A percentile compares a stretch with the other conserved stretches of the same genome.
Evolutionary conservation across 2,888 invertebrate species (phyloP).

Genomic region (Polydrusus tereticollis): DNA sequence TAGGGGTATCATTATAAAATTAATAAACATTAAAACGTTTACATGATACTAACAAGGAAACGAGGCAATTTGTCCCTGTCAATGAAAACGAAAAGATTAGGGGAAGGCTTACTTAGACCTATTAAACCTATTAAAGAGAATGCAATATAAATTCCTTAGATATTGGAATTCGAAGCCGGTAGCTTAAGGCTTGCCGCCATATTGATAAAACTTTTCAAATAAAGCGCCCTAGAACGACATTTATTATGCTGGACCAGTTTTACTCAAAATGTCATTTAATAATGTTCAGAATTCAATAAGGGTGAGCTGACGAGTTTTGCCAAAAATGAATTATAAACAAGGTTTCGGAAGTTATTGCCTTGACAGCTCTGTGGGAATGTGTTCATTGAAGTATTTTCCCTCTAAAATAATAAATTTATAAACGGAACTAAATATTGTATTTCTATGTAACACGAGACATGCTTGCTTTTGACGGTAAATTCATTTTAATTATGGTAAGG

Average conservation of each 20-base stretch:
- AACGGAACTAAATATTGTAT: too few species aligned
- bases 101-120: slow-evolving; percentile 10
- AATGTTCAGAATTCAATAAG: slow-evolving; percentile 27
- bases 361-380: not conserved
- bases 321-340: slow-evolving; percentile 22
- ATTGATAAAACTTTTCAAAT: slow-evolving; percentile 62
- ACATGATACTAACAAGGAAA: not conserved
- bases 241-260: slow-evolving; percentile 32
- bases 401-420: too few species aligned
- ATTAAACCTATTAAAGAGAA: slow-evolving; percentile 56
- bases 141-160: slow-evolving; percentile 63
- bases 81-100: slow-evolving; percentile 3
- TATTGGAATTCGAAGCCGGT: slow-evolving; percentile 58
- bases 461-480: too few species aligned
- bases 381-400: not conserved
- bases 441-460: too few species aligned
- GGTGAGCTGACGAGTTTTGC: slow-evolving; percentile 30
- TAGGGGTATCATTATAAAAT: not conserved
- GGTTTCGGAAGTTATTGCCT: not conserved
- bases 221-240: slow-evolving; percentile 49
- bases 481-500: too few species aligned
- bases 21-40: not conserved
- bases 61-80: slow-evolving; percentile 1
- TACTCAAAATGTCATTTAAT: slow-evolving; percentile 40
- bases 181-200: slow-evolving; percentile 50